Evolutionary conservation across 2,888 invertebrate genomes (phyloP), one percentile per base, ranked within the genome.

Genomic region (Steinernema hermaphroditum): DNA sequence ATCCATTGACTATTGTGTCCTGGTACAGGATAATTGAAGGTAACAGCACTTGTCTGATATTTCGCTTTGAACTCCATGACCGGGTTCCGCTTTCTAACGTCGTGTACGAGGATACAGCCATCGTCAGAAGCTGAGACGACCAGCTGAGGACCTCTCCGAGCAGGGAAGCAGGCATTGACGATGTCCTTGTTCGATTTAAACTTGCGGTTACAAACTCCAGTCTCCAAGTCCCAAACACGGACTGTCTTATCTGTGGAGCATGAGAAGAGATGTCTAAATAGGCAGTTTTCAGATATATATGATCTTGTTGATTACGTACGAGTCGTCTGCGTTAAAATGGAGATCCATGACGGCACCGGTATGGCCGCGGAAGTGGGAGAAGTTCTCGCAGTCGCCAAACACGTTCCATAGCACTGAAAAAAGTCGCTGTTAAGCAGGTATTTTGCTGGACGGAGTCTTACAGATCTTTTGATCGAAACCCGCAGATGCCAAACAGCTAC

Each of bases 331-430:
- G 46, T 84, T 85, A 80, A 87, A 90, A 62, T 89, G 88, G 12
- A 97, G 89, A 87, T 99, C 96, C 91, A 95, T 92, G 0, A 98
- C 90, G 0, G 96, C 94, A 0, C 97, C 98, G 0, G 93, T 93
- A 88, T 99, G 98, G 0, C 96, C 96, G 22, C 91, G 91, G 91
- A 99, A 91, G 24, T 93, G 92, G 83, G 94, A 93, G 78, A 96
- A 91, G 87, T 98, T 99, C 85, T 97, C 96, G 88, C 98, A 98
- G 87, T 98, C 96, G 0, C 94, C 97, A 86, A 94, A 96, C 0
- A 96, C 94, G 87, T 92, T 93, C 98, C 98, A 98, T 78, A 98
- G 89, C 88, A 88, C 90, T 89, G 85, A 75, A 78, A 70, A 16
- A 54, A 68, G 68, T 57, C n/a, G n/a, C n/a, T 46, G 14, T 27